Evolutionary conservation across 2,888 invertebrate genomes (phyloP).

Genomic region (Volucella inflata): DNA sequence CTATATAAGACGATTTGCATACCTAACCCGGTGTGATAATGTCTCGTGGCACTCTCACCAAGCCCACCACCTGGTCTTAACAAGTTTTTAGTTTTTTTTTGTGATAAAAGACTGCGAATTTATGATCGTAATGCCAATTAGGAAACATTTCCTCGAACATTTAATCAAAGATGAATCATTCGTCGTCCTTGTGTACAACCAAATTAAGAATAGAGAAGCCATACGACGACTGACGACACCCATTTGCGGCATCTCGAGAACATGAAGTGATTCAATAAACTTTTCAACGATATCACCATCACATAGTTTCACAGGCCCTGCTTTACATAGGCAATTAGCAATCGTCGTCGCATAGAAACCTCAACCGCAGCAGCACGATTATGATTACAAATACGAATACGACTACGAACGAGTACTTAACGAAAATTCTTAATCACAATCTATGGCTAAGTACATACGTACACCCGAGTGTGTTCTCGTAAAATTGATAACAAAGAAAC

Average conservation of each 20-base stretch:
- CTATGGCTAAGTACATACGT: neutral
- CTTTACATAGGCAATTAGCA: neutral
- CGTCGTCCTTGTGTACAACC: neutral
- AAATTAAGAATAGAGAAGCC: constrained; percentile 15
- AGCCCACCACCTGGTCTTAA: too few relatives aligned
- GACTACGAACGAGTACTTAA: too few relatives aligned
- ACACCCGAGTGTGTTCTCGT: neutral
- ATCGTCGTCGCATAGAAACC: too few relatives aligned
- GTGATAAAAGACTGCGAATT: too few relatives aligned
- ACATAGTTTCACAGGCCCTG: neutral
- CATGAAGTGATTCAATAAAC: constrained; percentile 9
- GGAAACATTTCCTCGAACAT: neutral
- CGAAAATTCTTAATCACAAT: constrained; percentile 27
- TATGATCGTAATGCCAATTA: too few relatives aligned
- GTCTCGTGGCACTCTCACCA: too few relatives aligned
- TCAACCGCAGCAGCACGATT: too few relatives aligned
- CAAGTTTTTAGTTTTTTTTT: too few relatives aligned
- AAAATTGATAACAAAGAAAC: constrained; percentile 50
- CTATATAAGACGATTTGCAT: too few relatives aligned
- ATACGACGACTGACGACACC: neutral
- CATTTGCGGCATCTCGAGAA: neutral
- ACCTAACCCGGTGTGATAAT: too few relatives aligned
- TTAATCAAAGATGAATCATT: neutral
- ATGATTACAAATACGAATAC: too few relatives aligned
- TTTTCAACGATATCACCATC: neutral